Percentiles rank a stretch among this genome's conserved stretches.
These are phyloP conservation scores for Paratilapia polleni DNA, from an alignment of 2,113 vertebrate genomes.

Conservation along the genomic window DNA sequence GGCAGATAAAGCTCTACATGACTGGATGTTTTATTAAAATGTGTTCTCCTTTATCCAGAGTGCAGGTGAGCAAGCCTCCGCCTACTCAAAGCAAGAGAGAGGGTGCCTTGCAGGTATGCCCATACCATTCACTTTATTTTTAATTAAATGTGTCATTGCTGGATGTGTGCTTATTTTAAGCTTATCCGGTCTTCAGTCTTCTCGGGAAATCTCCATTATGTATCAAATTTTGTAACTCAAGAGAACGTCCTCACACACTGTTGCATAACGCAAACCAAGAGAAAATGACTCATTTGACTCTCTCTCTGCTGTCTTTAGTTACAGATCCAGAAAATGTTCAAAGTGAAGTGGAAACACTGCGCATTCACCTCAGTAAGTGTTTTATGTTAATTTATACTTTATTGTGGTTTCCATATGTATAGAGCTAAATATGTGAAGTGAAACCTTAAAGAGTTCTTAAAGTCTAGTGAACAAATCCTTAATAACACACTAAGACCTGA, in stretches of 20 bases:
- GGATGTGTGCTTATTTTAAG: background rate
- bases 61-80: background rate
- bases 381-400: background rate
- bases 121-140: background rate
- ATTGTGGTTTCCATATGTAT: background rate
- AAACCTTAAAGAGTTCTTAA: background rate
- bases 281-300: background rate
- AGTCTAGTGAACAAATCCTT: background rate
- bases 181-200: background rate
- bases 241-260: background rate
- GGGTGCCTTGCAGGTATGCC: slow-evolving; percentile 2
- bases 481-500: background rate
- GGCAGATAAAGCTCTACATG: background rate
- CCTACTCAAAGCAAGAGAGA: background rate
- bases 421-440: background rate
- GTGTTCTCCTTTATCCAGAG: background rate
- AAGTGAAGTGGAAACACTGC: background rate
- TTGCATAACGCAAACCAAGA: background rate
- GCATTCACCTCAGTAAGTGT: slow-evolving; percentile 37
- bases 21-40: background rate
- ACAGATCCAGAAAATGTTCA: background rate
- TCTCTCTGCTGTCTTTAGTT: background rate
- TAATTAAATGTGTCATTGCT: background rate
- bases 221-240: background rate
- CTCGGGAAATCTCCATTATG: background rate